Conservation (phyloP, 1,140 invertebrate species). For the Batillaria attramentaria region DNA sequence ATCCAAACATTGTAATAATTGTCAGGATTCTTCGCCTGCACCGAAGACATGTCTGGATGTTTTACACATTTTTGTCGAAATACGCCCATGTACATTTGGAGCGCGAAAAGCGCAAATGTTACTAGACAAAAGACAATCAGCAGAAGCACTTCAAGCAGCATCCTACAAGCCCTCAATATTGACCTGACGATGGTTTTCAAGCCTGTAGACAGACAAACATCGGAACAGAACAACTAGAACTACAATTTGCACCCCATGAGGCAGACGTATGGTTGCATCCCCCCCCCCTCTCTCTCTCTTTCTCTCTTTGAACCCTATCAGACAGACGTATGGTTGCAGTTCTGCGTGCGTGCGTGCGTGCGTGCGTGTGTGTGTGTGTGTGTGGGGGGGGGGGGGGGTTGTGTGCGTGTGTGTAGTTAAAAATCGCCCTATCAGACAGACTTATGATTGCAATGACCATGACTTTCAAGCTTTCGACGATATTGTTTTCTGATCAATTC, state of each 20-base stretch:
- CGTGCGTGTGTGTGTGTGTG: neutral
- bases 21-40: conserved; percentile 49
- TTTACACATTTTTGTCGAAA: conserved; percentile 96
- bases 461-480: too few species aligned
- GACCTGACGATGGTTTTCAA: conserved; percentile 97
- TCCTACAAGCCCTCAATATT: conserved; percentile 93
- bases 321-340: too few species aligned
- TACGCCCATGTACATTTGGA: conserved; percentile 98
- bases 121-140: conserved; percentile 95
- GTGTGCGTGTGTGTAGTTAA: too few species aligned
- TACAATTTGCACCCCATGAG: neutral
- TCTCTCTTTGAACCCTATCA: too few species aligned
- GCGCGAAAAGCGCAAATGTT: conserved; percentile 95
- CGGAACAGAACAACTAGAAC: neutral
- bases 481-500: too few species aligned
- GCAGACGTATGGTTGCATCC: neutral
- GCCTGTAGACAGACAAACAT: conserved; percentile 75
- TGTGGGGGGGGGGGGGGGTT: too few species aligned
- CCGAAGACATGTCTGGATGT: conserved; percentile 72
- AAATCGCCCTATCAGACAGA: too few species aligned
- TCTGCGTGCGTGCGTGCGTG: too few species aligned
- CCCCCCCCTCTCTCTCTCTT: too few species aligned
- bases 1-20: conserved; percentile 59
- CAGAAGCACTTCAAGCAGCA: conserved; percentile 96
- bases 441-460: too few species aligned